Conservation (phyloP, 2,888 invertebrate genomes). For the Oegoconia quadripuncta region DNA sequence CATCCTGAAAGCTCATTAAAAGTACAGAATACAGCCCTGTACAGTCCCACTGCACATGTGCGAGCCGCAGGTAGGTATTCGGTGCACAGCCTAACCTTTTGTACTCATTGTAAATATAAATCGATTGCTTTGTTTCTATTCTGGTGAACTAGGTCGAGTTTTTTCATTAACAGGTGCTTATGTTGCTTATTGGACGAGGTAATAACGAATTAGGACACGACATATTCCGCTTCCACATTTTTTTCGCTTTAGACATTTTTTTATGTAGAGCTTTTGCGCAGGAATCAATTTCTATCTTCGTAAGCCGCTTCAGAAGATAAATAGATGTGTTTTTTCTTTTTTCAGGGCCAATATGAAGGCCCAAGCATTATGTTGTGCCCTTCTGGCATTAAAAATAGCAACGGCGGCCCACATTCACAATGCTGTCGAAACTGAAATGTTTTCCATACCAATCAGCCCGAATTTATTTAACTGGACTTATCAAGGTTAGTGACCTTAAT, state of each 20-base stretch:
- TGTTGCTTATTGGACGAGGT: constrained; percentile 13
- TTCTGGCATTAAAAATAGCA: constrained; percentile 8
- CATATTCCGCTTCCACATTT: no score
- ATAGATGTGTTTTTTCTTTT: constrained; percentile 7
- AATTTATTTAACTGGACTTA: constrained; percentile 89
- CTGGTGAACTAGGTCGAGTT: constrained; percentile 46
- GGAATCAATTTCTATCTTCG: neutral
- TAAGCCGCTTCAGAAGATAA: neutral
- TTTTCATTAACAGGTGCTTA: constrained; percentile 21
- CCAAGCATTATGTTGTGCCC: constrained; percentile 9
- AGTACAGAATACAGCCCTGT: constrained; percentile 6
- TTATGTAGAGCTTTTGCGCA: neutral
- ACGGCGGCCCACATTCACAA: constrained; percentile 45
- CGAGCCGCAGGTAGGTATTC: constrained; percentile 32
- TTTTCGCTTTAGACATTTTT: no score
- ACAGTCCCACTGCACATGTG: constrained; percentile 57
- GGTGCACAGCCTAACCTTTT: constrained; percentile 36
- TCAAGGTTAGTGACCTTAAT: constrained; percentile 70
- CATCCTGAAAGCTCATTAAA: no score
- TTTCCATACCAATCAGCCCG: constrained; percentile 87
- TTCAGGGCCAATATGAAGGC: constrained; percentile 15
- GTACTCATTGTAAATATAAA: constrained; percentile 56
- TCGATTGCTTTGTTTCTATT: constrained; percentile 60
- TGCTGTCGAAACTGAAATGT: constrained; percentile 86
- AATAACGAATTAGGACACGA: no score